A percentile compares a stretch with the other conserved stretches of the same genome.
These are phyloP conservation scores for Ascaphus truei DNA, from an alignment of 2,113 vertebrate genomes.

Conservation along the genomic window DNA sequence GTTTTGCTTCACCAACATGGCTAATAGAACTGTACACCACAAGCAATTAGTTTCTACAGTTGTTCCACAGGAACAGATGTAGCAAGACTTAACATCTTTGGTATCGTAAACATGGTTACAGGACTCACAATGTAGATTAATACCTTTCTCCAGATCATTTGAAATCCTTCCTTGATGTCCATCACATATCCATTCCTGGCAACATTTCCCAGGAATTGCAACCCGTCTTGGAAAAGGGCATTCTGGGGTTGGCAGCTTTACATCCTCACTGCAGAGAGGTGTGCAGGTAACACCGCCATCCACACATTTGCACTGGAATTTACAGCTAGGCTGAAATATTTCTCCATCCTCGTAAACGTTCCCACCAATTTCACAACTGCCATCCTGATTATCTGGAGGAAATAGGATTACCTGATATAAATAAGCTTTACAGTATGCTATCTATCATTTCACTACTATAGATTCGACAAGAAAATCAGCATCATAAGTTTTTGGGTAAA, in stretches of 20 bases:
- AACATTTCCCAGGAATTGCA: conserved; percentile 80
- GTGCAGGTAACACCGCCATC: conserved; percentile 80
- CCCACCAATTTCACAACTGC: conserved; percentile 80
- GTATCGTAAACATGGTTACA: no score
- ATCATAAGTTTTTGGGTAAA: no score
- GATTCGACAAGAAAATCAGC: no score
- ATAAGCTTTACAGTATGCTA: no score
- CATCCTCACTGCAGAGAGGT: conserved; percentile 68
- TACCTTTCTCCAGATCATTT: background rate
- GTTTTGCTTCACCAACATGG: no score
- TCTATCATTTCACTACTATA: no score
- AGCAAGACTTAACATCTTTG: no score
- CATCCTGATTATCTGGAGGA: conserved; percentile 67
- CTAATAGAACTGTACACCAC: no score
- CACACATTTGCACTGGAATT: conserved; percentile 72
- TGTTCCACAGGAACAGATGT: no score
- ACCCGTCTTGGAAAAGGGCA: conserved; percentile 75
- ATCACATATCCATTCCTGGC: conserved; percentile 87
- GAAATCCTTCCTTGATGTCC: conserved; percentile 53
- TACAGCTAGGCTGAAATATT: conserved; percentile 84
- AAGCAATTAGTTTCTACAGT: no score
- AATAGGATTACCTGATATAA: no score
- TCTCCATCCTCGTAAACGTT: conserved; percentile 75
- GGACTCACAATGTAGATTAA: no score
- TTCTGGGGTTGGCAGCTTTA: conserved; percentile 71